Percentiles rank a stretch among this genome's conserved stretches.
Conservation (phyloP, 2,888 invertebrate genomes). For the Eilema griseolum region DNA sequence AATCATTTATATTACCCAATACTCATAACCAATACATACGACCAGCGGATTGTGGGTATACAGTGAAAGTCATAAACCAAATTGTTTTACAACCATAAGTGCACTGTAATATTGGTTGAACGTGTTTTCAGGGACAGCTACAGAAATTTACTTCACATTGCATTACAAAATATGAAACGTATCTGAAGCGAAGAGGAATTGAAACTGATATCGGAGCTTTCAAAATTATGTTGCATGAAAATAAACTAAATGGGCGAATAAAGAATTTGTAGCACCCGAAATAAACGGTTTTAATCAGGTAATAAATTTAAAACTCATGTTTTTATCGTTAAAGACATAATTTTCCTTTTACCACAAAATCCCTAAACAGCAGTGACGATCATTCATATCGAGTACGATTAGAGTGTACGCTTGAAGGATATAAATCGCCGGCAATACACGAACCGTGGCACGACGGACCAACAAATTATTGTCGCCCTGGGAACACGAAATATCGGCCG, state of each 20-base stretch:
- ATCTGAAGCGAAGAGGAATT: slow-evolving; percentile 32
- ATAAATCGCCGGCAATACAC: slow-evolving; percentile 75
- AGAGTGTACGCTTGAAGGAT: slow-evolving; percentile 71
- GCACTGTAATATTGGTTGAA: slow-evolving; percentile 78
- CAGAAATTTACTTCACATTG: slow-evolving; percentile 67
- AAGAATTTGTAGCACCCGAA: not conserved
- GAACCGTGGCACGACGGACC: slow-evolving; percentile 74
- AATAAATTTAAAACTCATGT: not conserved
- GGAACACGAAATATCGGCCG: slow-evolving; percentile 80
- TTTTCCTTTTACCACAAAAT: slow-evolving; percentile 46
- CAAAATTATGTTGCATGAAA: not conserved
- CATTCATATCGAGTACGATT: slow-evolving; percentile 70
- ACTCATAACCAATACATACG: slow-evolving; percentile 51
- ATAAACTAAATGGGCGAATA: not conserved
- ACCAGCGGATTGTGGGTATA: slow-evolving; percentile 50
- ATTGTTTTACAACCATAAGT: slow-evolving; percentile 72
- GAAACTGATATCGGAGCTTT: slow-evolving; percentile 17
- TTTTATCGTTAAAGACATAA: slow-evolving; percentile 21
- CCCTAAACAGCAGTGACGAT: slow-evolving; percentile 59
- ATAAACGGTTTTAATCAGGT: not conserved
- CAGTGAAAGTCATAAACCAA: slow-evolving; percentile 70
- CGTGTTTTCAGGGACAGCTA: slow-evolving; percentile 71
- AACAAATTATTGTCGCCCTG: slow-evolving; percentile 84
- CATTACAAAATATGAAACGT: slow-evolving; percentile 63
- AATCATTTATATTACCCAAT: slow-evolving; percentile 32